A percentile compares a stretch with the other conserved stretches of the same genome.
phyloP scores from a whole-genome alignment of 1,140 invertebrate species.

The Euura lappo region DNA sequence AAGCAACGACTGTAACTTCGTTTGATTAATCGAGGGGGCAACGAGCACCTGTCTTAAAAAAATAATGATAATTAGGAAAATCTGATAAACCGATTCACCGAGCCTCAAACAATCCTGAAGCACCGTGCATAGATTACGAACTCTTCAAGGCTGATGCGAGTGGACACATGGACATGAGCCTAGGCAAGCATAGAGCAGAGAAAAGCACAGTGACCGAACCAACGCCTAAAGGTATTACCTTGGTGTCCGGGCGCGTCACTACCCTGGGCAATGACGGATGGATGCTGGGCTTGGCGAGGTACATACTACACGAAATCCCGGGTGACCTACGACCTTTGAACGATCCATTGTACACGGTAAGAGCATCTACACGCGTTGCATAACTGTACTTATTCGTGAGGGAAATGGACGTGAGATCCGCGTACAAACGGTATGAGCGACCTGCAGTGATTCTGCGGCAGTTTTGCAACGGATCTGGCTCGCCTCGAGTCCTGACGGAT shows the following conservation, averaged over 20 bases:
- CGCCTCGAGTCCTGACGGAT: background rate
- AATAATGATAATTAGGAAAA: background rate
- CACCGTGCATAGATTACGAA: too few species aligned
- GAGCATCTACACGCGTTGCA: slow-evolving; percentile 4
- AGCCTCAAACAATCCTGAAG: too few species aligned
- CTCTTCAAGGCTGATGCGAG: too few species aligned
- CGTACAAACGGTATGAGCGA: background rate
- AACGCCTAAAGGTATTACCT: background rate
- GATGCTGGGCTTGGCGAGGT: slow-evolving; percentile 2
- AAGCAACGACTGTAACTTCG: background rate
- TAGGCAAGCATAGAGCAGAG: background rate
- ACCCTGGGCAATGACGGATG: background rate
- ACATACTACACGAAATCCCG: slow-evolving; percentile 2
- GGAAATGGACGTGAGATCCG: slow-evolving; percentile 1
- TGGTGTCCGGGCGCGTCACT: slow-evolving; percentile 3
- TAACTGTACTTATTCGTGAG: background rate
- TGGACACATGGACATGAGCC: background rate
- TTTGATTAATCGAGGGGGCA: background rate
- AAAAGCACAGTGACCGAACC: background rate
- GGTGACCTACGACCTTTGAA: background rate
- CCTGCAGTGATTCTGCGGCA: background rate
- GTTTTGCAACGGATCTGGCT: background rate
- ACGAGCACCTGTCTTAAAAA: background rate
- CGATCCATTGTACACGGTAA: background rate
- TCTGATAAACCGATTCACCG: too few species aligned